Evolutionary conservation across 2,797 vertebrate species (phyloP), one percentile per base, ranked within the genome.

Genomic region (Lepus oiostolus): DNA sequence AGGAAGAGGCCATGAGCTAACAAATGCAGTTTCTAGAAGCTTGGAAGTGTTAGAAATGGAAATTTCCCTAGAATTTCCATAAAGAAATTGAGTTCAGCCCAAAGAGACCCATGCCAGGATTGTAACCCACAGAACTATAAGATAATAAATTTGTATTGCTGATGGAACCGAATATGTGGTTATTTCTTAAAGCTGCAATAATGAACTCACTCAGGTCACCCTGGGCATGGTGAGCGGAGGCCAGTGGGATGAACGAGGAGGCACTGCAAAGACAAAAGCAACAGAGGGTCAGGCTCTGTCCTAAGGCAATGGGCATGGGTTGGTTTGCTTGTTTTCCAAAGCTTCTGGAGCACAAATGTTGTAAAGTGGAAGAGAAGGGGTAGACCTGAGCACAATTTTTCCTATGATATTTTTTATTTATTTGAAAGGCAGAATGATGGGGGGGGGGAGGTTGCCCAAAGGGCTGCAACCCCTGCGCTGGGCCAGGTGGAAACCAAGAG

Each of bases 81-180:
- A 38, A 47, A 70, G 30, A 50, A 74, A 50, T 94, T 80, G 42
- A 71, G 72, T 77, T 81, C 84, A 76, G 82, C 32, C 87, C 13
- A 30, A 13, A 60, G 67, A 84, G n/a, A 84, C 32, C n/a, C 17
- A 11, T 32, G 7, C 82, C 35, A 90, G 26, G 83, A 1, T 16
- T 90, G 14, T 82, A 91, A 72, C 38, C 26, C 32, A 22, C 8
- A 32, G 22, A 93, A 72, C 5, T n/a, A 0, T 70, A 67, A 35
- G 58, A 63, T 47, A 79, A 65, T 14, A 65, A 21, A 26, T 75
- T 77, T 65, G 5, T 47, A 32, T 60, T 38, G 26, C 19, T 95
- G 35, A 30, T 42, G 38, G 13, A 76, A 63, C 16, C 17, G 58
- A 32, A 42, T 93, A 30, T 70, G n/a, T 52, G 75, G 16, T 77